Evolutionary conservation across 2,797 vertebrate genomes (phyloP).

Genomic region (Sebastes minor): DNA sequence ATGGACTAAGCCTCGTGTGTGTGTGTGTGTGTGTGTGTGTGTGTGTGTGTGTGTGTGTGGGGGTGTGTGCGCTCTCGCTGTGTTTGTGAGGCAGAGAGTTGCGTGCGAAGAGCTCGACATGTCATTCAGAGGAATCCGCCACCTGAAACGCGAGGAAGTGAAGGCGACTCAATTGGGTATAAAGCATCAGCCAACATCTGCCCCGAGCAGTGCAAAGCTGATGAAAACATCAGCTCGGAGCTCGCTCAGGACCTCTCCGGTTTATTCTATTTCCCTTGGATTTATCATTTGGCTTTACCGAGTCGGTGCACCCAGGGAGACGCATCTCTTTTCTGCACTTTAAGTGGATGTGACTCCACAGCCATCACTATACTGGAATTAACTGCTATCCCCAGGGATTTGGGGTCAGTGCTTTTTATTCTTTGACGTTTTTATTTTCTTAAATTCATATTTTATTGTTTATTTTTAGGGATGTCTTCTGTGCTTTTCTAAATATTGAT

Average conservation of each 20-base stretch:
- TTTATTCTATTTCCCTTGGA: slow-evolving; percentile 65
- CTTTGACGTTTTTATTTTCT: neutral
- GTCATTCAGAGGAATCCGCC: slow-evolving; percentile 89
- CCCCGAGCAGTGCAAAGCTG: slow-evolving; percentile 74
- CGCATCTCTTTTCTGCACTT: slow-evolving; percentile 61
- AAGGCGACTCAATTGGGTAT: slow-evolving; percentile 85
- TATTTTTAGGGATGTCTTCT: neutral
- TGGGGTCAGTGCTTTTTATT: slow-evolving; percentile 66
- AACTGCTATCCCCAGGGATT: slow-evolving; percentile 54
- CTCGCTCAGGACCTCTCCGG: slow-evolving; percentile 46
- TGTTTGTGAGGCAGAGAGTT: slow-evolving; percentile 84
- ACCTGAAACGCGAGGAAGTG: slow-evolving; percentile 88
- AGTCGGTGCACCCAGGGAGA: slow-evolving; percentile 61
- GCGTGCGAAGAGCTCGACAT: slow-evolving; percentile 89
- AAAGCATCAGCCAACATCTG: slow-evolving; percentile 87
- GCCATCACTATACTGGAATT: slow-evolving; percentile 77
- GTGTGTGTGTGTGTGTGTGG: neutral
- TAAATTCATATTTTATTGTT: neutral
- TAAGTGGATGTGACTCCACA: slow-evolving; percentile 68
- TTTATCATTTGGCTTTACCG: slow-evolving; percentile 63
- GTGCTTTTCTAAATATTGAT: neutral
- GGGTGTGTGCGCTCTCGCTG: slow-evolving; percentile 38
- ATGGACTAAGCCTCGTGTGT: slow-evolving; percentile 5
- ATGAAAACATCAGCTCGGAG: slow-evolving; percentile 80
- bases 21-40: neutral